A percentile compares a stretch with the other conserved stretches of the same genome.
phyloP scores from a whole-genome alignment of 2,888 invertebrate species.

The Aelia acuminata region DNA sequence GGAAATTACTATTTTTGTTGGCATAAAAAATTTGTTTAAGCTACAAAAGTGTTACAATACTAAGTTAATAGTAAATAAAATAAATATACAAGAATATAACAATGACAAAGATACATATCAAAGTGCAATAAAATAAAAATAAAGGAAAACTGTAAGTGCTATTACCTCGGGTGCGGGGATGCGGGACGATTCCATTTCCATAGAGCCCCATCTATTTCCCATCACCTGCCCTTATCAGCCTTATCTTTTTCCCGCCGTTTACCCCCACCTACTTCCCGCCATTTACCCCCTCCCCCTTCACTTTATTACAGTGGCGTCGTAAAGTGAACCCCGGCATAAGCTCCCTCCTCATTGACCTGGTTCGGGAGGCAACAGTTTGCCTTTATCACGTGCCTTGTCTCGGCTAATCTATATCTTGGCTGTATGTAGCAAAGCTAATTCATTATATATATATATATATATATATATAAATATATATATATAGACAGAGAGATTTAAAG shows the following conservation, averaged over 20 bases:
- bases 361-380: neutral
- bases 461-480: too few species aligned
- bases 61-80: too few species aligned
- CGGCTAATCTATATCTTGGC: neutral
- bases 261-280: neutral
- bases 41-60: neutral
- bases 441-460: too few species aligned
- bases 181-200: neutral
- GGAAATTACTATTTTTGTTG: too few species aligned
- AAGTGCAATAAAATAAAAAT: too few species aligned
- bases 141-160: too few species aligned
- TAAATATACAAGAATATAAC: too few species aligned
- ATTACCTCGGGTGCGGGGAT: too few species aligned
- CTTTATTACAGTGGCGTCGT: neutral
- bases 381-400: too few species aligned
- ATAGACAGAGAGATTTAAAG: too few species aligned
- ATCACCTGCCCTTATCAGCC: neutral
- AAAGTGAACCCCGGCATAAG: neutral
- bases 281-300: neutral
- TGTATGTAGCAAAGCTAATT: neutral
- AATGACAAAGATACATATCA: too few species aligned
- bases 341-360: neutral
- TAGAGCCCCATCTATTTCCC: conserved; percentile 10
- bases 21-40: neutral
- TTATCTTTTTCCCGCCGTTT: neutral